Evolutionary conservation across 2,888 invertebrate genomes (phyloP).

Genomic region (Drosophila falleni): DNA sequence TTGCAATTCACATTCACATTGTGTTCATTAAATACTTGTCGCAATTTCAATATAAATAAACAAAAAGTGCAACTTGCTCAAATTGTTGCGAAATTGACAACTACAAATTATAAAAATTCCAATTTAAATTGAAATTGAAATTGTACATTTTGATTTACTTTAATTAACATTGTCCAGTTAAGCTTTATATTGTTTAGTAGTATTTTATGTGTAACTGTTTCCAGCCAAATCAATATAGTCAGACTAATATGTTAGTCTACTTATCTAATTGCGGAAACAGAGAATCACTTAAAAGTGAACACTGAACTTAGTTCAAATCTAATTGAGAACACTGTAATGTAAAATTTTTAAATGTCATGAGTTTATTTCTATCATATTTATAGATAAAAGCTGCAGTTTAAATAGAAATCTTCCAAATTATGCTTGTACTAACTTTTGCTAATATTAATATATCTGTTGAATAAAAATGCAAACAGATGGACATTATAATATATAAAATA

Average conservation of each 20-base stretch:
- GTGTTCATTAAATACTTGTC: slow-evolving; percentile 73
- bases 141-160: slow-evolving; percentile 17
- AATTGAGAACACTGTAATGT: neutral
- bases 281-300: neutral
- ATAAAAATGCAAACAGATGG: neutral
- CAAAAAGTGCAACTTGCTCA: slow-evolving; percentile 9
- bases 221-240: neutral
- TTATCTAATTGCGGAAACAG: neutral
- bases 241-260: neutral
- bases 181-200: neutral
- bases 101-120: slow-evolving; percentile 20
- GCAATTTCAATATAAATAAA: slow-evolving; percentile 50
- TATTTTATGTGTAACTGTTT: neutral
- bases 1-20: slow-evolving; percentile 24
- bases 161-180: slow-evolving; percentile 9
- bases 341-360: neutral
- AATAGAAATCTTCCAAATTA: neutral
- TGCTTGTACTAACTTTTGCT: neutral
- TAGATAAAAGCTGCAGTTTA: no score
- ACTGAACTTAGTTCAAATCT: neutral
- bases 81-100: slow-evolving; percentile 28
- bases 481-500: neutral
- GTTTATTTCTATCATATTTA: neutral
- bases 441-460: neutral
- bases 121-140: slow-evolving; percentile 24